Evolutionary conservation across 1,140 invertebrate species (phyloP), one percentile per base, ranked within the genome.

Genomic region (Nilaparvata lugens): DNA sequence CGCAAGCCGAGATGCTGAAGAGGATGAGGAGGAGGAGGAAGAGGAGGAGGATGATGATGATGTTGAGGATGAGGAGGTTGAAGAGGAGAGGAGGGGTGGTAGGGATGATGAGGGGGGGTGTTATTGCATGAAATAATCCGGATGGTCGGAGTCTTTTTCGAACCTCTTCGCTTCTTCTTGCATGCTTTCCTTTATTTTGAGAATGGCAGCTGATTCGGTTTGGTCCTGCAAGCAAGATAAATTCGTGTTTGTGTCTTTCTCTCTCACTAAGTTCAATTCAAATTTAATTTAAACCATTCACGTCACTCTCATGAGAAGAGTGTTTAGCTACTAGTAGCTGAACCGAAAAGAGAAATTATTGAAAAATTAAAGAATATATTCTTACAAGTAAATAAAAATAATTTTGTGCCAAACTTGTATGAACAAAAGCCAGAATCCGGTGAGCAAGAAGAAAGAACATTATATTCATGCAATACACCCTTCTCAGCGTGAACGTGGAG

Each of bases 171-270:
- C 95, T 79, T 98, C 95, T 80, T 98, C 95, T 79, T 97, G 95
- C 95, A 98, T 97, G 82, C 92, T 96, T 80, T 97, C 95, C 84
- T 98, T 98, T 76, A 98, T 97, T 85, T 98, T 98, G 77, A 97
- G 83, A 79, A 98, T 98, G 81, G 95, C 95, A 73, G 93, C 95
- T 70, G 93, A 97, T 83, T 98, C 95, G 71, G 88, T 96, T 83
- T 97, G 94, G 82, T 96, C 63, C 65, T 66, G 64, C 24, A 65
- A 65, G 48, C 31, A 61, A 61, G 52, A 54, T 42, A 61, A 54
- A 56, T 40, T 56, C 25, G 25, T 40, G 52, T 60, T 53, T 19
- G 21, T 60, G 43, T 60, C 52, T 60, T 23, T 54, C 52, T 55
- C 52, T 28, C 28, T 21, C 56, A 38, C 23, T 43, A 25, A 24